A percentile compares a stretch with the other conserved stretches of the same genome.
phyloP scores from a whole-genome alignment of 2,113 vertebrate genomes.

The Lagopus leucura region DNA sequence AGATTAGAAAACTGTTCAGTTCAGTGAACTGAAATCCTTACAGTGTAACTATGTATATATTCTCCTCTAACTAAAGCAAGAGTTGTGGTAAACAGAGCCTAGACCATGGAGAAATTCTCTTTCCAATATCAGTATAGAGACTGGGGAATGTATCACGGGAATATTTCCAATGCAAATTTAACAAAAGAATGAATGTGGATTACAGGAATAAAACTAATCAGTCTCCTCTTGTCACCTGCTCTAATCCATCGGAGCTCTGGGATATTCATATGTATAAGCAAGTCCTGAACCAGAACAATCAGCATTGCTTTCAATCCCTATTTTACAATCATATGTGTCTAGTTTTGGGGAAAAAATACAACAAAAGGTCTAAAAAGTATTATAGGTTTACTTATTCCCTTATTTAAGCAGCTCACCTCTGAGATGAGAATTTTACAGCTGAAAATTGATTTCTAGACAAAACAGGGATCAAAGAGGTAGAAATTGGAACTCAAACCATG shows the following conservation, averaged over 20 bases:
- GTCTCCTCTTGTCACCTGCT: neutral
- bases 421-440: neutral
- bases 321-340: neutral
- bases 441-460: constrained; percentile 46
- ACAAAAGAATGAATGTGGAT: constrained; percentile 9
- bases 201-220: neutral
- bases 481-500: neutral
- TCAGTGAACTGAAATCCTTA: neutral
- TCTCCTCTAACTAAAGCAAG: neutral
- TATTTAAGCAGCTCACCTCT: neutral
- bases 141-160: neutral
- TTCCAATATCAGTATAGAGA: neutral
- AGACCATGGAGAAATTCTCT: neutral
- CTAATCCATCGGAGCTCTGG: neutral
- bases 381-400: neutral
- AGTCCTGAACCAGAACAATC: neutral
- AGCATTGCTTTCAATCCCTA: neutral
- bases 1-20: neutral
- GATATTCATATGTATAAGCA: neutral
- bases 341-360: neutral
- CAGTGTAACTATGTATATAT: fast-evolving
- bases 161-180: neutral
- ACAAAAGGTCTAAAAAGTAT: neutral
- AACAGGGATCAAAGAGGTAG: neutral
- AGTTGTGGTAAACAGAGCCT: neutral